These are phyloP conservation scores for Hesperophylax magnus DNA, from an alignment of 1,140 invertebrate genomes.

Conservation along the genomic window DNA sequence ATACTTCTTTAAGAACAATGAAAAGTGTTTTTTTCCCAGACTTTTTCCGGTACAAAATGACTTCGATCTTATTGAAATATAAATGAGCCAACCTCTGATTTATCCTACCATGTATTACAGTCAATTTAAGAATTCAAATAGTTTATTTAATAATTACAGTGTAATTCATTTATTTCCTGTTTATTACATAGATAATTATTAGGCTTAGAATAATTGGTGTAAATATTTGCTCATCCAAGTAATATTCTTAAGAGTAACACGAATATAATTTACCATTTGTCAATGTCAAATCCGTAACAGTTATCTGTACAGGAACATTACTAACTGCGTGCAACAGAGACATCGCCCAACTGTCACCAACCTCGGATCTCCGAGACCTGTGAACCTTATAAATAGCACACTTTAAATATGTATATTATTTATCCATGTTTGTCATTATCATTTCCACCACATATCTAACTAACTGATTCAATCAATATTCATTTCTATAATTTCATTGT, in stretches of 20 bases:
- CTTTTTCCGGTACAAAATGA: background rate
- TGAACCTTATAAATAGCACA: constrained; percentile 13
- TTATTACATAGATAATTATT: constrained; percentile 58
- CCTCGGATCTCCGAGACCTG: background rate
- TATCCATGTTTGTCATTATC: constrained; percentile 46
- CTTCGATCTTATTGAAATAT: constrained; percentile 20
- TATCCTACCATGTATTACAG: constrained; percentile 45
- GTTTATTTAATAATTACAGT: constrained; percentile 74
- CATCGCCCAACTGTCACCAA: no score
- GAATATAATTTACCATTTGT: constrained; percentile 21
- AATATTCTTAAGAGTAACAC: constrained; percentile 43
- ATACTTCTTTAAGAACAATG: background rate
- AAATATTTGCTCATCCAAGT: constrained; percentile 47
- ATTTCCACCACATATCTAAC: background rate
- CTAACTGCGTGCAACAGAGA: background rate
- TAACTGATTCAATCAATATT: constrained; percentile 32
- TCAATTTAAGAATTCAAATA: constrained; percentile 70
- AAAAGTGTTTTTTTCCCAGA: background rate
- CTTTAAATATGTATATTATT: constrained; percentile 36
- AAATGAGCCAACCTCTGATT: constrained; percentile 19
- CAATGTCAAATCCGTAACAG: constrained; percentile 30
- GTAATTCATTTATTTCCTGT: constrained; percentile 70
- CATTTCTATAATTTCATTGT: constrained; percentile 24
- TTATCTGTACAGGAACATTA: constrained; percentile 24
- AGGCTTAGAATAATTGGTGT: constrained; percentile 53